Evolutionary conservation across 2,888 invertebrate species (phyloP).

Genomic region (Geotrupes spiniger): DNA sequence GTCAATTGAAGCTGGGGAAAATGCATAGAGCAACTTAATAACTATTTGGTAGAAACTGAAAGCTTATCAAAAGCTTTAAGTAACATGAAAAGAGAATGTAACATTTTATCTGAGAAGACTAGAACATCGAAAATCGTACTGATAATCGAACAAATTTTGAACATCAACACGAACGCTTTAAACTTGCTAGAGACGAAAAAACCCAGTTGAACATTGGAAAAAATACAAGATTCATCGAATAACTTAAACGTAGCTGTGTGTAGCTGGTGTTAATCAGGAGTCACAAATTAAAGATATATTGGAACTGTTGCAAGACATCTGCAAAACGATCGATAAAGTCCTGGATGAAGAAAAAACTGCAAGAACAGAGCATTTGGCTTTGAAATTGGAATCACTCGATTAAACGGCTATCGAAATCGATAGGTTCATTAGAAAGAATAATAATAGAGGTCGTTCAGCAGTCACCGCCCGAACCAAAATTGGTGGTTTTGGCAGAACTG

Average conservation of each 20-base stretch:
- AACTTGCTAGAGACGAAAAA: constrained; percentile 40
- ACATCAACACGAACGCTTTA: constrained; percentile 41
- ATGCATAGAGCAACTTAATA: constrained; percentile 23
- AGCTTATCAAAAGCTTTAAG: constrained; percentile 19
- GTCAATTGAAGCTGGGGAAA: constrained; percentile 13
- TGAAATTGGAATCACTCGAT: constrained; percentile 16
- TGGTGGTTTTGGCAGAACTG: constrained; percentile 36
- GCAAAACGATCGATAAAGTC: constrained; percentile 37
- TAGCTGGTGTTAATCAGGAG: constrained; percentile 47
- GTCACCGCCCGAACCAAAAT: constrained; percentile 24
- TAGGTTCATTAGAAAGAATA: constrained; percentile 30
- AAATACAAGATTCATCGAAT: constrained; percentile 21
- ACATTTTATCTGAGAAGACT: constrained; percentile 16
- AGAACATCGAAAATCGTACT: constrained; percentile 32
- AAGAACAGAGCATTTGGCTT: constrained; percentile 13
- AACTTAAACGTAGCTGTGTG: constrained; percentile 28
- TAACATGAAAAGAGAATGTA: constrained; percentile 18
- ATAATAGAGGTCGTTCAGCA: constrained; percentile 27
- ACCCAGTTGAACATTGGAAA: constrained; percentile 19
- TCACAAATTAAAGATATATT: constrained; percentile 46
- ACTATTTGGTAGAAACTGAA: constrained; percentile 20
- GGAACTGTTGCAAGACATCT: constrained; percentile 47
- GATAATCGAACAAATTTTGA: constrained; percentile 42
- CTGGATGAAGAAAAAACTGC: constrained; percentile 31
- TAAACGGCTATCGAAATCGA: constrained; percentile 20